Conservation (phyloP, 37 sponge, comb jelly and placozoan genomes). For the Trichoplax adhaerens region DNA sequence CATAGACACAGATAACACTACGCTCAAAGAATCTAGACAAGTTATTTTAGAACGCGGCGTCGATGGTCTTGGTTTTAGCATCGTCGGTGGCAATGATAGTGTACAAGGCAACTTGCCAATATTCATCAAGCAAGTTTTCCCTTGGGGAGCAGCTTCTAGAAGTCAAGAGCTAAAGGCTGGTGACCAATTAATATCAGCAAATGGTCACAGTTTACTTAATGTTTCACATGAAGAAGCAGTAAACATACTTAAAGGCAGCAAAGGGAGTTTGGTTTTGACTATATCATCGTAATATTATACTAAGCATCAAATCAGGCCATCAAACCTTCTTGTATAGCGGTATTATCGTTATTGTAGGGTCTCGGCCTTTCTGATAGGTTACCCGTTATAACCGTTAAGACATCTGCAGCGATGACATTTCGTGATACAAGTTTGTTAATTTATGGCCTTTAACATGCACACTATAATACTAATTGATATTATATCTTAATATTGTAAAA, state of each 20-base stretch:
- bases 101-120: constrained; percentile 54
- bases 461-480: no score
- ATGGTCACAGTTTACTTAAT: constrained; percentile 39
- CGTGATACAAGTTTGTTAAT: no score
- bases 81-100: constrained; percentile 61
- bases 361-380: no score
- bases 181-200: constrained; percentile 48
- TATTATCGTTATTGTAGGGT: no score
- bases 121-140: constrained; percentile 35
- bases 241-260: constrained; percentile 30
- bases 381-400: no score
- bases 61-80: constrained; percentile 57
- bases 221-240: constrained; percentile 51
- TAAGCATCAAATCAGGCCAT: no score
- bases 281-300: constrained; percentile 4
- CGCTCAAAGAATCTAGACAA: no score
- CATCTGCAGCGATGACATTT: no score
- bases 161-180: constrained; percentile 34
- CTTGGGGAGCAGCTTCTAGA: constrained; percentile 44
- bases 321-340: no score
- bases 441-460: no score
- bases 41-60: constrained; percentile 32
- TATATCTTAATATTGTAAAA: no score
- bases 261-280: constrained; percentile 41
- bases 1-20: no score